A percentile compares a stretch with the other conserved stretches of the same genome.
Conservation (phyloP, 2,797 vertebrate species). For the Gymnopithys bicolor region DNA sequence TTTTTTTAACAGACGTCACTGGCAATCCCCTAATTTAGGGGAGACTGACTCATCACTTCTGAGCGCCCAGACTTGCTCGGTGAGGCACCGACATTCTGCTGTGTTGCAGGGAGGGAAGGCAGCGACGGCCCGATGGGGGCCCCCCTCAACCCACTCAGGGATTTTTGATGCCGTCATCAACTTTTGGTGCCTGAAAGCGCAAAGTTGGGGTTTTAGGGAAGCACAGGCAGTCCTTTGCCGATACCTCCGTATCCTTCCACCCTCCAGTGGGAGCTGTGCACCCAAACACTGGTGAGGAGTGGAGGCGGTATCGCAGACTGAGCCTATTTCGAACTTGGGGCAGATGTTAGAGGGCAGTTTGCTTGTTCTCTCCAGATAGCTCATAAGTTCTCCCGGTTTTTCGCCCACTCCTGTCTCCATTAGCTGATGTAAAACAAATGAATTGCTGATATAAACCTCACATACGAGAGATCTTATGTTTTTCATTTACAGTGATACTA, state of each 20-base stretch:
- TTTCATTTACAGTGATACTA: not conserved
- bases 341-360: not conserved
- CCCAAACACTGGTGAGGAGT: not conserved
- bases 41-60: not conserved
- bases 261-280: not conserved
- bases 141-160: accelerated
- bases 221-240: not conserved
- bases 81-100: not conserved
- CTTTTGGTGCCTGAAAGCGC: not conserved
- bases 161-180: not conserved
- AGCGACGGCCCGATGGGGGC: not conserved
- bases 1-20: not conserved
- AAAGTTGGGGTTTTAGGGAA: not conserved
- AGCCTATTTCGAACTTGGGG: not conserved
- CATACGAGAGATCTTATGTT: not conserved
- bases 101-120: not conserved
- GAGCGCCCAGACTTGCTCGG: not conserved
- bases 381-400: not conserved
- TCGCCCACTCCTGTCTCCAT: not conserved
- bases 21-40: constrained; percentile 15
- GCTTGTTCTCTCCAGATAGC: not conserved
- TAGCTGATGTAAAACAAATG: not conserved
- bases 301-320: accelerated
- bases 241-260: not conserved
- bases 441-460: not conserved